Base-by-base conservation (phyloP, 2,113 vertebrate genomes). In the Bos javanicus region DNA sequence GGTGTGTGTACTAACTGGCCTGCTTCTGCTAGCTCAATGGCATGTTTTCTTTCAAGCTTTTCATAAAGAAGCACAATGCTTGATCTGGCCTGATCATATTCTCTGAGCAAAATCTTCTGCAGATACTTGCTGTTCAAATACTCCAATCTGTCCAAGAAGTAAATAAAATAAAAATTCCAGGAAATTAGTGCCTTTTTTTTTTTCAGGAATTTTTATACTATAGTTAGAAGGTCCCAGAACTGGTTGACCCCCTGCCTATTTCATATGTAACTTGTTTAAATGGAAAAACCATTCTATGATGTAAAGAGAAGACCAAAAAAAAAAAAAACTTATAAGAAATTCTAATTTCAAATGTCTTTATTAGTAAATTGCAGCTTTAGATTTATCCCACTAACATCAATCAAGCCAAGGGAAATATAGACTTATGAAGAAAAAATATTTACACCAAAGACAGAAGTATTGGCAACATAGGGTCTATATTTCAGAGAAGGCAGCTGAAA, bases 31-130 rank as follows among this genome's bases (percentile, higher is more conserved):
- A 99, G 94, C 89, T 99, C 98, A 0, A 99, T 98, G 95, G 98
- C 98, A 0, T 99, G 99, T 56, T 99, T 99, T 78, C 99, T 98
- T 98, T 99, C 99, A 98, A 99, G 98, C 97, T 99, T 99, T 97
- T 99, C 99, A 3, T 99, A 99, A 60, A 99, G 98, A 15, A 99
- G 98, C 86, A 99, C 99, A 4, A 99, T 99, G 94, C 99, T 99
- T 39, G 99, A 99, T 74, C 98, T 99, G 21, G 99, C 98, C 95
- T 99, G 99, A 92, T 98, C 98, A 0, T 99, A 98, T 43, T 99
- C 99, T 12, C 99, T 98, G 76, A 99, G 99, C 54, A 99, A 98
- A 97, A 99, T 98, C 91, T 99, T 99, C 84, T 99, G 99, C 81
- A 99, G 98, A 97, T 99, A 99, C 95, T 98, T 99, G 93, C 96